Conservation (phyloP, 2,797 vertebrate species). For the Meriones psammophilus region DNA sequence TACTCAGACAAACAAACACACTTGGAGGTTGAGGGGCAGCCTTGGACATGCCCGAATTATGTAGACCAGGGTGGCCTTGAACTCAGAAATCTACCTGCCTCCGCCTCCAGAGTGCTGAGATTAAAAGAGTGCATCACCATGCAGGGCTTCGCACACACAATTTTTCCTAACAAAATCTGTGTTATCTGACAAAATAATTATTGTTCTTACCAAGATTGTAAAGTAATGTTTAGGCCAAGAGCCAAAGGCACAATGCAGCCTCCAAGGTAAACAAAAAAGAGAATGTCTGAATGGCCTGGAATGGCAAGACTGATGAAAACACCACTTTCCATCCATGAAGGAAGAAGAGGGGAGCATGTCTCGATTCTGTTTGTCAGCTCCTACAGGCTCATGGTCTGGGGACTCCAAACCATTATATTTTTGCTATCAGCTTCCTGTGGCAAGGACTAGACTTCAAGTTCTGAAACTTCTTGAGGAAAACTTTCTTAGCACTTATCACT, state of each 20-base stretch:
- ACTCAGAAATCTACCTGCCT: neutral
- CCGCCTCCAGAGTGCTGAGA: neutral
- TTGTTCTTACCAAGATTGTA: neutral
- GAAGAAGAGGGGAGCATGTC: neutral
- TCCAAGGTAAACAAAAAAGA: neutral
- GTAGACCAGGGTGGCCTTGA: neutral
- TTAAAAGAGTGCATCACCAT: neutral
- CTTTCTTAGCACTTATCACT: neutral
- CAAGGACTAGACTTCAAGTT: neutral
- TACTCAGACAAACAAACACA: neutral
- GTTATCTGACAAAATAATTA: neutral
- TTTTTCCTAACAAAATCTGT: neutral
- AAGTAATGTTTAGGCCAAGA: neutral
- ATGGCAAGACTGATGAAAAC: neutral
- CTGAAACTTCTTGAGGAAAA: neutral
- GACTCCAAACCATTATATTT: neutral
- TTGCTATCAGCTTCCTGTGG: neutral
- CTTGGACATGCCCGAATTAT: neutral
- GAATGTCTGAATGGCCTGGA: neutral
- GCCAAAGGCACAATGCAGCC: neutral
- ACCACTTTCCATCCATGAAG: accelerated
- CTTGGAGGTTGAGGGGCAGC: no score
- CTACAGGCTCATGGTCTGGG: neutral
- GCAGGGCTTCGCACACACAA: neutral
- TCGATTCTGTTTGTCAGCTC: neutral